phyloP scores from a whole-genome alignment of 2,113 vertebrate genomes.

The Etheostoma spectabile region DNA sequence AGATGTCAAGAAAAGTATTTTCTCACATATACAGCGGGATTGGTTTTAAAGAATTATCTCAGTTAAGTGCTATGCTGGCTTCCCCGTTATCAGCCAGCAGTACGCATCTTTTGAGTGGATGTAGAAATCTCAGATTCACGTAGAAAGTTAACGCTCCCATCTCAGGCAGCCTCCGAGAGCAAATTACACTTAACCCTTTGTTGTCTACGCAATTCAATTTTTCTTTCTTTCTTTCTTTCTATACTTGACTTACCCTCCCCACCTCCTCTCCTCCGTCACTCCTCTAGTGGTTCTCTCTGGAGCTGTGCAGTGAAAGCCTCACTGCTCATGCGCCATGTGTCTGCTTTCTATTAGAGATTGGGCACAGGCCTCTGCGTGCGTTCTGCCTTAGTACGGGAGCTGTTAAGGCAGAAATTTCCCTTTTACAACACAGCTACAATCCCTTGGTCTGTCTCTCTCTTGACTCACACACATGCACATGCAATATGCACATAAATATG shows the following conservation, averaged over 20 bases:
- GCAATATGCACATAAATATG: slow-evolving; percentile 16
- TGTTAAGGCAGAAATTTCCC: slow-evolving; percentile 70
- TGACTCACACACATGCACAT: slow-evolving; percentile 39
- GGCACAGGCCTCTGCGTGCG: slow-evolving; percentile 60
- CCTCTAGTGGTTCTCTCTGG: slow-evolving; percentile 53
- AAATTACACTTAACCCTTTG: slow-evolving; percentile 41
- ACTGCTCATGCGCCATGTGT: slow-evolving; percentile 54
- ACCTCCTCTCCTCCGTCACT: slow-evolving; percentile 38
- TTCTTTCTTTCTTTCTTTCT: slow-evolving; percentile 7
- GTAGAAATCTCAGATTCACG: slow-evolving; percentile 43
- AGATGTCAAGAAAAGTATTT: slow-evolving; percentile 24
- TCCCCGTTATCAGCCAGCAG: slow-evolving; percentile 54
- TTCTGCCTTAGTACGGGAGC: slow-evolving; percentile 74
- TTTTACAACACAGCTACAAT: slow-evolving; percentile 60
- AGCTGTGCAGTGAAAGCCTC: slow-evolving; percentile 56
- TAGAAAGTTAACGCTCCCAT: slow-evolving; percentile 24
- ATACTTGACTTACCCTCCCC: slow-evolving; percentile 9
- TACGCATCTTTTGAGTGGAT: slow-evolving; percentile 26
- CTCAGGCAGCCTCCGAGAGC: background rate
- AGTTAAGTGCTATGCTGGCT: slow-evolving; percentile 50
- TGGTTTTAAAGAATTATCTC: slow-evolving; percentile 49
- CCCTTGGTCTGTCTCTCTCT: slow-evolving; percentile 31
- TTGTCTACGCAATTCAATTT: background rate
- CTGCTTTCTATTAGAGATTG: slow-evolving; percentile 82
- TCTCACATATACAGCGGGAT: slow-evolving; percentile 38